Evolutionary conservation across 2,888 invertebrate species (phyloP), one percentile per base, ranked within the genome.

Genomic region (Aphrophora alni): DNA sequence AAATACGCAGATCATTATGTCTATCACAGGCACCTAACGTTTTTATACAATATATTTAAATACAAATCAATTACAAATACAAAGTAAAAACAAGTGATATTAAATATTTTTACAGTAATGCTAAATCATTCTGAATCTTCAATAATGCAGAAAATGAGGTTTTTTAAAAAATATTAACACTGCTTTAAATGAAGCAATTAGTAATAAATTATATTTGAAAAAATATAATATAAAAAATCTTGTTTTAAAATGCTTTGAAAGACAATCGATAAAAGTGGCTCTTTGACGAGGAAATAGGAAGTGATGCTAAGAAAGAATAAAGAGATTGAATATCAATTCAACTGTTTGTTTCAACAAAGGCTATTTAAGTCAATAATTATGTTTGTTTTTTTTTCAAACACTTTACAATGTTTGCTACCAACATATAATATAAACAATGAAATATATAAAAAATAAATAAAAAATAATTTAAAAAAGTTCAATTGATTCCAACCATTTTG

Each of bases 11-110:
- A 59, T 59, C 59, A 59, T 59, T 21, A 59, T 7, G 21, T 59
- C 78, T 79, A 79, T 79, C 78, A 79, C 78, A 79, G 78, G 78
- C 78, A 74, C 78, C 78, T 79, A 79, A 79, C 38, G 74, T 77
- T 80, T 80, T n/a, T 59, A 59, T 80, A 80, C 77, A 80, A 80
- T 74, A 77, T 77, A 76, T 77, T 77, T 80, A 76, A 69, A 80
- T 77, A 77, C 59, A 80, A 77, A 72, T 68, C 76, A 80, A 28
- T 73, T 80, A 80, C 73, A 77, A 77, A 77, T 68, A 77, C 59
- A 73, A 77, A 77, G 73, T 44, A 75, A 75, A 80, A 80, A 80
- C 80, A 71, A 80, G 76, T 76, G 75, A 80, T 72, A 77, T 33
- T 72, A 27, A 77, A 77, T 77, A 72, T 72, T 80, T 80, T 75